These are phyloP conservation scores for Eubasilissa regina DNA, from an alignment of 1,140 invertebrate species.

Conservation along the genomic window DNA sequence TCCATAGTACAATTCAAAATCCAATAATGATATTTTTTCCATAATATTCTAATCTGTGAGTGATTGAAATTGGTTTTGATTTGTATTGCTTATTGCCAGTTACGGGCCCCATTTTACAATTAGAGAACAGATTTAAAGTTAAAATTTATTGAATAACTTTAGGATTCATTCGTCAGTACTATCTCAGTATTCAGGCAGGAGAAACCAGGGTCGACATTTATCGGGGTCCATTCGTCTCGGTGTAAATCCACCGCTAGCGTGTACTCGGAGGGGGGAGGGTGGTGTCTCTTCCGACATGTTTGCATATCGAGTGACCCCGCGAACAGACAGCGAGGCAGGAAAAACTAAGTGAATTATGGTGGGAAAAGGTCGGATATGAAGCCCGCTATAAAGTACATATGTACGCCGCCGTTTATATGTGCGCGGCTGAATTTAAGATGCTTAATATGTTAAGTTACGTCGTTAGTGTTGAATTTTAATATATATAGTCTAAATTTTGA, in stretches of 20 bases:
- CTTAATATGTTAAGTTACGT: conserved; percentile 38
- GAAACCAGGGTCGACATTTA: background rate
- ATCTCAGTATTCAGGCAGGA: no score
- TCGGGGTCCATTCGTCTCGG: background rate
- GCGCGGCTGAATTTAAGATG: conserved; percentile 28
- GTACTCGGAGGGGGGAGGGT: background rate
- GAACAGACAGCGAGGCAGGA: background rate
- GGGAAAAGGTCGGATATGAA: conserved; percentile 44
- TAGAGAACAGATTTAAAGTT: no score
- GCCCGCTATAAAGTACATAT: conserved; percentile 32
- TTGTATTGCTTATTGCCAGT: no score
- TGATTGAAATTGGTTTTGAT: no score
- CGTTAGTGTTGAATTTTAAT: conserved; percentile 27
- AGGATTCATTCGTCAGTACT: no score
- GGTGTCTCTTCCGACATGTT: conserved; percentile 39
- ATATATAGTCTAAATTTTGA: conserved; percentile 26
- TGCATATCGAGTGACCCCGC: conserved; percentile 39
- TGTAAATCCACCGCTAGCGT: background rate
- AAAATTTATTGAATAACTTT: no score
- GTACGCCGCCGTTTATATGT: conserved; percentile 12
- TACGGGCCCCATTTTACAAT: no score
- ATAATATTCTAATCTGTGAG: no score
- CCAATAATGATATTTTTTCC: no score
- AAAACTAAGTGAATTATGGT: conserved; percentile 21
- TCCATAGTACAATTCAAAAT: no score